These are phyloP conservation scores for Perizoma flavofasciatum DNA, from an alignment of 2,888 invertebrate genomes.

Conservation along the genomic window DNA sequence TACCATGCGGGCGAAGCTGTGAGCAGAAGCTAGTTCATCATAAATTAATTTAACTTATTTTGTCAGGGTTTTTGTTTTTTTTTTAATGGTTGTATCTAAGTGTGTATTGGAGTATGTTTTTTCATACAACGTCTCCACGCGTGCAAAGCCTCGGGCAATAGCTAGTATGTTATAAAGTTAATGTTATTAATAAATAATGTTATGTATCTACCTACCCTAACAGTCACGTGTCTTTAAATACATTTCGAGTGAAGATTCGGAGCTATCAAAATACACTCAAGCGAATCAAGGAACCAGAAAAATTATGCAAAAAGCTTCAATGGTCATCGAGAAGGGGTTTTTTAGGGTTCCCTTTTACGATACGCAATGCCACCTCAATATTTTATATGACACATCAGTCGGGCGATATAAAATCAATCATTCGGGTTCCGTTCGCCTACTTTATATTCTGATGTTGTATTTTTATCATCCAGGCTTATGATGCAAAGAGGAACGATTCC, in stretches of 20 bases:
- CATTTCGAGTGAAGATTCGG: slow-evolving; percentile 29
- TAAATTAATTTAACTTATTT: too few species aligned
- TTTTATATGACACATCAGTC: slow-evolving; percentile 54
- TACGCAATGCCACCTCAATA: slow-evolving; percentile 48
- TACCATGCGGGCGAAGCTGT: too few species aligned
- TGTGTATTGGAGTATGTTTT: too few species aligned
- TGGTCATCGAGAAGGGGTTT: slow-evolving; percentile 58
- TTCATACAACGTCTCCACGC: too few species aligned
- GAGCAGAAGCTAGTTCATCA: too few species aligned
- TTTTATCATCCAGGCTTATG: slow-evolving; percentile 44
- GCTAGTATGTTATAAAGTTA: too few species aligned
- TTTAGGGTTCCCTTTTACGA: slow-evolving; percentile 50
- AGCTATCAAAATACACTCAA: slow-evolving; percentile 39
- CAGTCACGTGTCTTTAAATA: slow-evolving; percentile 13
- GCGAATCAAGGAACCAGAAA: slow-evolving; percentile 70
- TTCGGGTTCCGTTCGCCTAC: slow-evolving; percentile 51
- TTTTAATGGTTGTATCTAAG: too few species aligned
- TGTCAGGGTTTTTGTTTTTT: too few species aligned
- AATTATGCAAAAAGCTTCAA: slow-evolving; percentile 73
- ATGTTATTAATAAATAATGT: too few species aligned
- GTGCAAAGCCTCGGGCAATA: too few species aligned
- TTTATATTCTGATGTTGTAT: slow-evolving; percentile 64
- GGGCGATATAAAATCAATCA: slow-evolving; percentile 56
- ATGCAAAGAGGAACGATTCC: slow-evolving; percentile 44
- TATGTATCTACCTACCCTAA: background rate